phyloP scores from a whole-genome alignment of 2,888 invertebrate genomes.

The Bhutanitis thaidina region DNA sequence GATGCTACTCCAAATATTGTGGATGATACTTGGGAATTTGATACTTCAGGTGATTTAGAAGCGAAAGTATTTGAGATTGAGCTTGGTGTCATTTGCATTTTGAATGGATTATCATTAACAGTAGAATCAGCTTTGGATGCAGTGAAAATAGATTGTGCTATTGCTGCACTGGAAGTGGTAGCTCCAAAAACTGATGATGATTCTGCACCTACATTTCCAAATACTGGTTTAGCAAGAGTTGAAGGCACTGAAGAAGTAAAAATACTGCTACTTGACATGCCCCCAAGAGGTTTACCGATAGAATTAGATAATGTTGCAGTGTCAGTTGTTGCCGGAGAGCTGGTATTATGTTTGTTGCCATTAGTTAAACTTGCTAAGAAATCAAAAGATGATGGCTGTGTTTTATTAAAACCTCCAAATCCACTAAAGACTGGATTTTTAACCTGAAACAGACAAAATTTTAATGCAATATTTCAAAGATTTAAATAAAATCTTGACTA shows the following conservation, averaged over 20 bases:
- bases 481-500: too few relatives aligned
- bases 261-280: conserved; percentile 37
- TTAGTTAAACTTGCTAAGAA: conserved; percentile 80
- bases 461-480: too few relatives aligned
- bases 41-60: conserved; percentile 31
- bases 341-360: conserved; percentile 57
- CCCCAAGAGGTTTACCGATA: conserved; percentile 39
- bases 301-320: conserved; percentile 41
- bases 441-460: conserved; percentile 44
- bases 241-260: conserved; percentile 40
- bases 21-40: conserved; percentile 42
- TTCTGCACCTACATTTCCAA: conserved; percentile 33
- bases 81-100: conserved; percentile 43
- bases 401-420: conserved; percentile 83
- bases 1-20: conserved; percentile 47
- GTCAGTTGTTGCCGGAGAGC: conserved; percentile 40
- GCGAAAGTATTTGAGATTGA: conserved; percentile 32
- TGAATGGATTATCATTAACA: conserved; percentile 50
- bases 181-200: conserved; percentile 34
- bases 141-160: conserved; percentile 40
- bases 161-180: conserved; percentile 24
- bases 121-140: conserved; percentile 51
- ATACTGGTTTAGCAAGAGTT: conserved; percentile 37
- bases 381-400: conserved; percentile 76
- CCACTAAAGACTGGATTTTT: conserved; percentile 83